Percentiles rank a stretch among this genome's conserved stretches.
Conservation (phyloP, 2,888 invertebrate species). For the Cheiracanthium punctorium region DNA sequence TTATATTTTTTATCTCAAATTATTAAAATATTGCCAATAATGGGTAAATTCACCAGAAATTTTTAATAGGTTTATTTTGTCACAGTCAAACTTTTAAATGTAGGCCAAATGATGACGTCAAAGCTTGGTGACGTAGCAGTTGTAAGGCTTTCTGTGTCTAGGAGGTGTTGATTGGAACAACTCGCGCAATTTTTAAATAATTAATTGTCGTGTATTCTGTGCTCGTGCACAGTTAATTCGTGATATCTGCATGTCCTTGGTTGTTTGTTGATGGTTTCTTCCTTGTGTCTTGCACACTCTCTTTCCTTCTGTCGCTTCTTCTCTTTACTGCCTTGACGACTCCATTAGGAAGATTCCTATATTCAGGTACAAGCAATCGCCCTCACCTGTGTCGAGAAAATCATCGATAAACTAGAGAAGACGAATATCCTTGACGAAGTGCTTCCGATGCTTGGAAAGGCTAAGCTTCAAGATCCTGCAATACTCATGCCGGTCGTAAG, state of each 20-base stretch:
- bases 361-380: constrained; percentile 76
- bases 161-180: too few relatives aligned
- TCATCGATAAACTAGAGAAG: constrained; percentile 88
- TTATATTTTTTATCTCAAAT: too few relatives aligned
- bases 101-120: too few relatives aligned
- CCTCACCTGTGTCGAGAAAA: constrained; percentile 81
- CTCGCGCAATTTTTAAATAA: too few relatives aligned
- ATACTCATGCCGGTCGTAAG: constrained; percentile 92
- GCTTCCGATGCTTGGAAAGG: constrained; percentile 89
- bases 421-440: constrained; percentile 92
- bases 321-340: constrained; percentile 38
- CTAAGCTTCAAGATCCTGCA: constrained; percentile 90
- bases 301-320: constrained; percentile 38
- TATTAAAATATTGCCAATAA: too few relatives aligned
- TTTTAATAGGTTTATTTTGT: too few relatives aligned
- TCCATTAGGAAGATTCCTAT: constrained; percentile 67
- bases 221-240: constrained; percentile 29
- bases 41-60: too few relatives aligned
- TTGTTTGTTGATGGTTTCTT: constrained; percentile 16
- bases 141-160: too few relatives aligned
- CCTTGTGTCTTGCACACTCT: constrained; percentile 35
- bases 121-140: too few relatives aligned
- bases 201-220: too few relatives aligned
- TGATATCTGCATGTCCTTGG: constrained; percentile 30
- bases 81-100: too few relatives aligned